Conservation (phyloP, 2,888 invertebrate genomes). For the Chrysotoxum bicinctum region DNA sequence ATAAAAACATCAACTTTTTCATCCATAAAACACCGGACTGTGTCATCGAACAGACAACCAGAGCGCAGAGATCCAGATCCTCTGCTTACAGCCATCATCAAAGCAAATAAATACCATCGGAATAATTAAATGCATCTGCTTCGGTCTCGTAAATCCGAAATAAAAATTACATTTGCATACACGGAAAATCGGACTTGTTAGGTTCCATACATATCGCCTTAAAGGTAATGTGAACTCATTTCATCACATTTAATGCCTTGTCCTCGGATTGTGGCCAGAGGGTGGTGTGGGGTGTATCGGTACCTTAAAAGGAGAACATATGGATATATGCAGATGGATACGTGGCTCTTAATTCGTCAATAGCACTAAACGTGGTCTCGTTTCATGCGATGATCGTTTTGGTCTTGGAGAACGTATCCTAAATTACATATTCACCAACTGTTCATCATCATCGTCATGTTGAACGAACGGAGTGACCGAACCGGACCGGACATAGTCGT, state of each 20-base stretch:
- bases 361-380: constrained; percentile 29
- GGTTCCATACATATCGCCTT: constrained; percentile 3
- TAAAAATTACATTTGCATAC: constrained; percentile 61
- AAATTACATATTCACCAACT: constrained; percentile 70
- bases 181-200: neutral
- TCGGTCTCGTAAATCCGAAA: constrained; percentile 59
- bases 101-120: constrained; percentile 42
- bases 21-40: constrained; percentile 62
- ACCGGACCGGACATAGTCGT: constrained; percentile 10
- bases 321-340: constrained; percentile 31
- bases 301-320: constrained; percentile 40
- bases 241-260: constrained; percentile 61
- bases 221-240: constrained; percentile 63
- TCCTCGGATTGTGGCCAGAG: neutral
- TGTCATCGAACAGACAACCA: constrained; percentile 4
- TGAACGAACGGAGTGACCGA: neutral
- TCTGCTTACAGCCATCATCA: constrained; percentile 6
- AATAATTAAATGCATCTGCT: constrained; percentile 71
- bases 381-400: neutral
- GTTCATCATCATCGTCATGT: constrained; percentile 62
- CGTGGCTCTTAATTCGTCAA: constrained; percentile 30
- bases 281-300: neutral
- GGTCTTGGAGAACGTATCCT: constrained; percentile 47
- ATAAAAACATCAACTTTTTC: constrained; percentile 11
- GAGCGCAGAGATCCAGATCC: neutral